Percentiles rank a stretch among this genome's conserved stretches.
Conservation (phyloP, 2,797 vertebrate genomes). For the Danio albolineatus region DNA sequence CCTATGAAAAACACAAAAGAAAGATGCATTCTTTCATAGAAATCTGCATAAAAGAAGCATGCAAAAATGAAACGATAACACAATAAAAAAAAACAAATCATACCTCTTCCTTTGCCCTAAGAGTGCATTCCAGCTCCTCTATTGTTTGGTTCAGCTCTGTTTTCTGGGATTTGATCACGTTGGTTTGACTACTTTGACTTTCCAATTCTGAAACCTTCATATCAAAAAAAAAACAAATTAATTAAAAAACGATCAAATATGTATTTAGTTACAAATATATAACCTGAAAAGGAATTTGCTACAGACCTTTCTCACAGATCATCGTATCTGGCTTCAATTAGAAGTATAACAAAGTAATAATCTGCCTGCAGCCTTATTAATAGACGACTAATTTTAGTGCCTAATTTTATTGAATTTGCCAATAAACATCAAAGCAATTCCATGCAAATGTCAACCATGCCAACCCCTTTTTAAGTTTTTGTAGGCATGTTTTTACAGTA, state of each 20-base stretch:
- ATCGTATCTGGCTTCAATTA: too few relatives aligned
- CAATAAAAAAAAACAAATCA: not conserved
- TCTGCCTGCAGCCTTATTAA: too few relatives aligned
- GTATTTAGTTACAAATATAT: too few relatives aligned
- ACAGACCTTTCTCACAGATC: too few relatives aligned
- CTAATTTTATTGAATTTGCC: too few relatives aligned
- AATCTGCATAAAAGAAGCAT: slow-evolving; percentile 13
- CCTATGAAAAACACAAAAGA: slow-evolving; percentile 74
- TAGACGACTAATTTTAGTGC: too few relatives aligned
- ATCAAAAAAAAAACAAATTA: slow-evolving; percentile 61
- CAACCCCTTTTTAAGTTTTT: too few relatives aligned
- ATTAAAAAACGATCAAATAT: slow-evolving; percentile 27
- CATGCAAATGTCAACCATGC: too few relatives aligned
- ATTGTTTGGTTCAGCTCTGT: slow-evolving; percentile 97
- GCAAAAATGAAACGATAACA: not conserved
- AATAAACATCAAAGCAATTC: too few relatives aligned
- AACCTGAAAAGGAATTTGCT: too few relatives aligned
- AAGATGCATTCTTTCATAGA: slow-evolving; percentile 15
- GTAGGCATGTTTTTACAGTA: too few relatives aligned
- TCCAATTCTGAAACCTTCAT: slow-evolving; percentile 95
- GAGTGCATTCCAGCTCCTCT: slow-evolving; percentile 90
- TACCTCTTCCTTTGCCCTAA: slow-evolving; percentile 97
- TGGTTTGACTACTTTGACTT: slow-evolving; percentile 95
- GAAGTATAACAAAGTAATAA: too few relatives aligned
- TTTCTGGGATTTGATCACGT: slow-evolving; percentile 96